Evolutionary conservation across 1,140 invertebrate species (phyloP), one percentile per base, ranked within the genome.

Genomic region (Eufriesea mexicana): DNA sequence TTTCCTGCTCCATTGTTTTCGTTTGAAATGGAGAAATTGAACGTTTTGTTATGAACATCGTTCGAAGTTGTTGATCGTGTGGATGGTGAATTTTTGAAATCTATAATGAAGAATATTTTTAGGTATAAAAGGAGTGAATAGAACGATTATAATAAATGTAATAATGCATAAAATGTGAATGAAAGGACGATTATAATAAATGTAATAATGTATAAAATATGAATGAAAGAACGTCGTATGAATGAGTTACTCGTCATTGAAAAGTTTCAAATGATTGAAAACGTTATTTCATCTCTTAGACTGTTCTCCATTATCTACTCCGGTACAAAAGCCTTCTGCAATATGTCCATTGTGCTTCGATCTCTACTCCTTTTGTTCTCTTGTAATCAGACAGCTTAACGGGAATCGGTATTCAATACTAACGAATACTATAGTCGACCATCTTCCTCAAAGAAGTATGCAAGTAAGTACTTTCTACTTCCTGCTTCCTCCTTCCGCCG

Each of bases 361-460:
- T 59, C 72, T 66, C 42, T 57, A 18, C 42, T 72, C 25, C 59
- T 54, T 74, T 57, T 81, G 61, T 75, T 42, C 79, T 20, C 25
- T 45, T 28, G 79, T 57, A 75, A 81, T 81, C 71, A 81, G 75
- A 78, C 49, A 66, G 72, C 54, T 75, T 81, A 78, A 78, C 62
- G 61, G 49, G 51, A 28, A 55, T 74, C 57, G 51, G 61, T 74
- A 47, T 75, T 75, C 79, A 49, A 42, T 55, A 25, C 61, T 71
- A 79, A 59, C 54, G 49, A 67, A 67, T 10, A 47, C n/a, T 67
- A 47, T 61, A 71, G 20, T 47, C 42, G 61, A 75, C 67, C 72
- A 49, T 76, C 25, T 57, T 76, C 42, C 8, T 23, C 8, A 61
- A 12, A 18, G 64, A 57, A n/a, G 10, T 59, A 54, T 10, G 18